These are phyloP conservation scores for Eilema griseolum DNA, from an alignment of 2,888 invertebrate genomes.

Conservation along the genomic window DNA sequence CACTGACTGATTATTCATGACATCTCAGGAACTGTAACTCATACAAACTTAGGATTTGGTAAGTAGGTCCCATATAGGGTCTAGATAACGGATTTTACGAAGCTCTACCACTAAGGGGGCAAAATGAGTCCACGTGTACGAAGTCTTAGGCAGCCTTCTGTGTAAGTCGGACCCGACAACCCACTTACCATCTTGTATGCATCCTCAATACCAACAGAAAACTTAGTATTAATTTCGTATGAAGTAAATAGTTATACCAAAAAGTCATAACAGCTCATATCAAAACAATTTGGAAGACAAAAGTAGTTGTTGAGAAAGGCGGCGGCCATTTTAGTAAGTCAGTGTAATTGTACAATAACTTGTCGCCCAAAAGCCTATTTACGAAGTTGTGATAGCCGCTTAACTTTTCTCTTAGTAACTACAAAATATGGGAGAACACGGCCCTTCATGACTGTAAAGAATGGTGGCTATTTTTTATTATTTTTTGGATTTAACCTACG, in stretches of 20 bases:
- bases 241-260: neutral
- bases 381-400: slow-evolving; percentile 31
- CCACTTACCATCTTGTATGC: neutral
- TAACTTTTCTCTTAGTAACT: slow-evolving; percentile 37
- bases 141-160: too few species aligned
- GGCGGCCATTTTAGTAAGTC: slow-evolving; percentile 41
- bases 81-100: too few species aligned
- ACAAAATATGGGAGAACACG: slow-evolving; percentile 20
- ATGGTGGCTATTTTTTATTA: neutral
- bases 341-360: slow-evolving; percentile 46
- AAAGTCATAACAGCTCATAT: neutral
- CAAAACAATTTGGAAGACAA: slow-evolving; percentile 9
- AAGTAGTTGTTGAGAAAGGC: slow-evolving; percentile 23
- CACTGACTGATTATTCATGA: too few species aligned
- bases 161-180: neutral
- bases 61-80: too few species aligned
- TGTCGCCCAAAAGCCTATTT: slow-evolving; percentile 31
- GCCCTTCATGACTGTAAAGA: neutral
- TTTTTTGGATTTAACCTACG: neutral
- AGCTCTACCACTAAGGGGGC: too few species aligned
- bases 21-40: too few species aligned
- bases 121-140: too few species aligned
- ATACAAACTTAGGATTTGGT: too few species aligned
- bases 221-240: neutral
- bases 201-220: neutral